phyloP scores from a whole-genome alignment of 2,113 vertebrate genomes.

The Anthoscopus minutus region DNA sequence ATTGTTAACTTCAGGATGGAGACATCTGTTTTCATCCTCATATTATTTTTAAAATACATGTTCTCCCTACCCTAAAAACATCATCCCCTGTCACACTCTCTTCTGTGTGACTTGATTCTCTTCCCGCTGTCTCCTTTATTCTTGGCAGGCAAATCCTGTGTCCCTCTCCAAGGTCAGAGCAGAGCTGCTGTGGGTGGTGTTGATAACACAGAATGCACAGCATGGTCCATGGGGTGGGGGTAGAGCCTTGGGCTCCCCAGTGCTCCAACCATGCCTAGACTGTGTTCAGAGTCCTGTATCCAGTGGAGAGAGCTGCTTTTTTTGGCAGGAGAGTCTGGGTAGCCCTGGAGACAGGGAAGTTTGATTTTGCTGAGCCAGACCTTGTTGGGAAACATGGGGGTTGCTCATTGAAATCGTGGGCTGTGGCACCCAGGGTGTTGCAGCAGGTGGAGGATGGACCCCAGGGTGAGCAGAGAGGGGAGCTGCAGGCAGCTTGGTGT shows the following conservation, averaged over 20 bases:
- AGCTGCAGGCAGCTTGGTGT: rapidly evolving
- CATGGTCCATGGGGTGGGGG: rapidly evolving
- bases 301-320: background rate
- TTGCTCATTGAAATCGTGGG: background rate
- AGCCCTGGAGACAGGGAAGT: background rate
- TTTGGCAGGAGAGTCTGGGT: background rate
- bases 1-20: background rate
- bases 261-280: background rate
- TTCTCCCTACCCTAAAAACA: background rate
- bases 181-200: rapidly evolving
- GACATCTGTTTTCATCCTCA: background rate
- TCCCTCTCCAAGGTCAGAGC: background rate
- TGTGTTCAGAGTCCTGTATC: background rate
- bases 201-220: background rate
- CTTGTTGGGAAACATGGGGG: background rate
- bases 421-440: background rate
- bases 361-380: background rate
- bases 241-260: background rate
- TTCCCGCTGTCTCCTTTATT: background rate
- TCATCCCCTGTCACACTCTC: rapidly evolving
- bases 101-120: background rate
- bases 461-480: background rate
- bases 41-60: background rate
- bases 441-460: background rate
- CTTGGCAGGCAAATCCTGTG: rapidly evolving